phyloP scores from a whole-genome alignment of 2,797 vertebrate species.

The Parauchenoglanis punctatus region DNA sequence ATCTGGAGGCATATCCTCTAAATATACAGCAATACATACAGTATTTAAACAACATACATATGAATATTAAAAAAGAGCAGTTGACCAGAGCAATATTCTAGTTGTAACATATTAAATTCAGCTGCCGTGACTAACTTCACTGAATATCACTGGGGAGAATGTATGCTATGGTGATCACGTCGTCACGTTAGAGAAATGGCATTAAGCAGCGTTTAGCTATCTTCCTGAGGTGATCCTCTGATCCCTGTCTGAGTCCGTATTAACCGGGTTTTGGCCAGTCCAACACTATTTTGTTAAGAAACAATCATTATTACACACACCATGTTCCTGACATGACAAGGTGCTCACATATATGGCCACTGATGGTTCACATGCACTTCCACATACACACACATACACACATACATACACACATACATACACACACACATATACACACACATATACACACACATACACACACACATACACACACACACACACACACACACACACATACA shows the following conservation, averaged over 20 bases:
- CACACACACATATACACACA: background rate
- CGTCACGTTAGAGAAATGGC: background rate
- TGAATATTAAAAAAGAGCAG: background rate
- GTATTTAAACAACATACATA: background rate
- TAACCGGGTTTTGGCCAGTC: constrained; percentile 40
- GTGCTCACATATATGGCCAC: constrained; percentile 17
- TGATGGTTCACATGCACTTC: background rate
- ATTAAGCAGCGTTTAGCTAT: background rate
- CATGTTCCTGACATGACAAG: constrained; percentile 29
- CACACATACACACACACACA: constrained; percentile 10
- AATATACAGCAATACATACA: background rate
- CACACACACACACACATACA: background rate
- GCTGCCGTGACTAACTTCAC: background rate
- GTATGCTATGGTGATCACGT: background rate
- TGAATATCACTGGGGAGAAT: background rate
- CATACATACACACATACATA: background rate
- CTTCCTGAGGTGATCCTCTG: constrained; percentile 14
- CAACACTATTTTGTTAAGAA: constrained; percentile 35
- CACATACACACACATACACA: too few species aligned
- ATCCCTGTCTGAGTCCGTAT: constrained; percentile 38
- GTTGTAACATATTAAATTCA: background rate
- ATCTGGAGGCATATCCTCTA: background rate
- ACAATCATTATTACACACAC: constrained; percentile 36
- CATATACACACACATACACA: constrained; percentile 1
- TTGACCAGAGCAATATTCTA: background rate